Evolutionary conservation across 2,113 vertebrate genomes (phyloP).

Genomic region (Atrichornis clamosus): DNA sequence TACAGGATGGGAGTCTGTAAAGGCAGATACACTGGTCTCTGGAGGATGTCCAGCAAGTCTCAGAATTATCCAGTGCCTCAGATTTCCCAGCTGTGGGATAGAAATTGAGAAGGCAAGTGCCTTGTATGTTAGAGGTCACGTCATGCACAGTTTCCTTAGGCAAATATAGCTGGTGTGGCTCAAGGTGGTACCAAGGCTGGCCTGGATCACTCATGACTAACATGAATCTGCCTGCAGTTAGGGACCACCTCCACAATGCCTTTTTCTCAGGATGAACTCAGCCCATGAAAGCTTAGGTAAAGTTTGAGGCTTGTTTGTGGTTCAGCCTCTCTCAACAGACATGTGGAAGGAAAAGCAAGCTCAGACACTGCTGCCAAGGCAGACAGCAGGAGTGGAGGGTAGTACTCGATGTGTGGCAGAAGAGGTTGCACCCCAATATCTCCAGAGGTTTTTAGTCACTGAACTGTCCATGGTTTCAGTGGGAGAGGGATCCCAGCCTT

Average conservation of each 20-base stretch:
- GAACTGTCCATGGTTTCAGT: not conserved
- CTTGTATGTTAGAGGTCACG: not conserved
- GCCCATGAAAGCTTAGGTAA: not conserved
- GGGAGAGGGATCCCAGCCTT: not conserved
- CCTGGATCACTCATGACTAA: not conserved
- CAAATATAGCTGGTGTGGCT: not conserved
- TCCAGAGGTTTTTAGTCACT: not conserved
- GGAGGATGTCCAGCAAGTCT: not conserved
- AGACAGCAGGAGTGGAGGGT: not conserved
- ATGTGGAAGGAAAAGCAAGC: not conserved
- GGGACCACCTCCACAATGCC: not conserved
- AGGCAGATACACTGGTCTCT: fast-evolving
- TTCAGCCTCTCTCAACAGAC: not conserved
- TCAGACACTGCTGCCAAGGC: not conserved
- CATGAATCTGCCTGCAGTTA: not conserved
- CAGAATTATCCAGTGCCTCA: not conserved
- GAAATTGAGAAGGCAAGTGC: not conserved
- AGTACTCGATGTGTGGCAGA: not conserved
- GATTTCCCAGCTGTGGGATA: not conserved
- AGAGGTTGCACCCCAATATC: not conserved
- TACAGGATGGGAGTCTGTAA: not conserved
- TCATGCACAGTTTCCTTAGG: not conserved
- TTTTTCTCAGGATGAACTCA: not conserved
- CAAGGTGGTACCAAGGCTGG: not conserved
- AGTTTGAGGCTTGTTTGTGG: not conserved